Evolutionary conservation across 2,888 invertebrate species (phyloP).

Genomic region (Salpingus planirostris): DNA sequence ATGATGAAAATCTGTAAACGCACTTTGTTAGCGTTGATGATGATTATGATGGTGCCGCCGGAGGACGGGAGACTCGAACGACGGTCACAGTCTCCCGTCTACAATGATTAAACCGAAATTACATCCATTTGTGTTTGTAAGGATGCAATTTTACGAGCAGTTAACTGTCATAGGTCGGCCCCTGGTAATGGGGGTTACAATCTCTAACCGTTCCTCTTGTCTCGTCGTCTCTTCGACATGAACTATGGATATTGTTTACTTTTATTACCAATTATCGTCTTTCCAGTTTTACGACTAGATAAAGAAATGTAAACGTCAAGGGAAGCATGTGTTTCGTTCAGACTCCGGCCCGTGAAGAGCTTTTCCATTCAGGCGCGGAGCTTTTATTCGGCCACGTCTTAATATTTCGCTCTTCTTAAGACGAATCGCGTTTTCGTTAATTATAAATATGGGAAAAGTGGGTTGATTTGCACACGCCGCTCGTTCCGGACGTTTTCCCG

Average conservation of each 20-base stretch:
- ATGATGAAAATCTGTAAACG: too few relatives aligned
- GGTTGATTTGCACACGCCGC: constrained; percentile 4
- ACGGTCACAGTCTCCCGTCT: constrained; percentile 5
- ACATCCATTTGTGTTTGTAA: constrained; percentile 18
- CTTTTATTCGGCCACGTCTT: too few relatives aligned
- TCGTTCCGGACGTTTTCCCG: too few relatives aligned
- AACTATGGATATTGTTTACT: constrained; percentile 11
- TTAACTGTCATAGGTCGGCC: constrained; percentile 25
- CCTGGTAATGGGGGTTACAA: constrained; percentile 17
- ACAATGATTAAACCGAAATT: constrained; percentile 11
- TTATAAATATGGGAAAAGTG: neutral
- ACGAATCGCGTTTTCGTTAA: too few relatives aligned
- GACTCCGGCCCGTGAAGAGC: too few relatives aligned
- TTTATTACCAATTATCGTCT: constrained; percentile 15
- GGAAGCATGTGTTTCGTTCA: neutral
- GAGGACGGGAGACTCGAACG: too few relatives aligned
- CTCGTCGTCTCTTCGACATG: too few relatives aligned
- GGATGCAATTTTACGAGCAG: constrained; percentile 25
- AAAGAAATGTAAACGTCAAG: constrained; percentile 4
- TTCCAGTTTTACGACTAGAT: constrained; percentile 7
- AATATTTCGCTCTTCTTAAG: too few relatives aligned
- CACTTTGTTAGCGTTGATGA: too few relatives aligned
- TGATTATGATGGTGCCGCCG: too few relatives aligned
- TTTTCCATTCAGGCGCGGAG: too few relatives aligned
- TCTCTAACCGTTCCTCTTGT: constrained; percentile 11